These are phyloP conservation scores for Stictocephala bisonia DNA, from an alignment of 2,888 invertebrate genomes.

Conservation along the genomic window DNA sequence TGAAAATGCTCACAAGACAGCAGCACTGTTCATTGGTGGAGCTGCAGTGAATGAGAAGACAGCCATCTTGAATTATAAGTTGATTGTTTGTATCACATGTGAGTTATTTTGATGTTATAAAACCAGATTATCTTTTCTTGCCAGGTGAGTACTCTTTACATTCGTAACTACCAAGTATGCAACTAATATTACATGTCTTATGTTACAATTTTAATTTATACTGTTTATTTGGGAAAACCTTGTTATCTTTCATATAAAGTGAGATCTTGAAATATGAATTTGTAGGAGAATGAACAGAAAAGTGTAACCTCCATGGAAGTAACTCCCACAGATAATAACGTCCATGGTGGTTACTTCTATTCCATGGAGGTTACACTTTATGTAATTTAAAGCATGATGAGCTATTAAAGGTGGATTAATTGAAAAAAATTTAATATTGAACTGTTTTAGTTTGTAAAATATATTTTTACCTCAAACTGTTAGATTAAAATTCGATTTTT, in stretches of 20 bases:
- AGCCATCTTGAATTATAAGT: slow-evolving; percentile 17
- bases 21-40: slow-evolving; percentile 29
- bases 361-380: slow-evolving; percentile 23
- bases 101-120: not conserved
- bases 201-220: slow-evolving; percentile 4
- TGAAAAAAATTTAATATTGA: no score
- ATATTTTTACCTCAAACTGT: no score
- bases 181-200: slow-evolving; percentile 23
- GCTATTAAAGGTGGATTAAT: slow-evolving; percentile 13
- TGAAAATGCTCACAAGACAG: slow-evolving; percentile 24
- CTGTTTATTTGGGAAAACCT: slow-evolving; percentile 8
- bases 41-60: slow-evolving; percentile 19
- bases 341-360: slow-evolving; percentile 21
- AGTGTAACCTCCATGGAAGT: slow-evolving; percentile 25
- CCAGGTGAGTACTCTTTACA: slow-evolving; percentile 17
- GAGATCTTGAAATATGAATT: not conserved
- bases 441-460: no score
- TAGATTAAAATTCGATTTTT: no score
- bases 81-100: slow-evolving; percentile 17
- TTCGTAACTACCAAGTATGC: slow-evolving; percentile 21
- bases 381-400: not conserved
- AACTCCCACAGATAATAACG: slow-evolving; percentile 23
- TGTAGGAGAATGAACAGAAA: slow-evolving; percentile 5
- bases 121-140: slow-evolving; percentile 8
- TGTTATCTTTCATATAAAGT: slow-evolving; percentile 20